A percentile compares a stretch with the other conserved stretches of the same genome.
phyloP scores from a whole-genome alignment of 2,797 vertebrate genomes.

The Xyrichtys novacula region DNA sequence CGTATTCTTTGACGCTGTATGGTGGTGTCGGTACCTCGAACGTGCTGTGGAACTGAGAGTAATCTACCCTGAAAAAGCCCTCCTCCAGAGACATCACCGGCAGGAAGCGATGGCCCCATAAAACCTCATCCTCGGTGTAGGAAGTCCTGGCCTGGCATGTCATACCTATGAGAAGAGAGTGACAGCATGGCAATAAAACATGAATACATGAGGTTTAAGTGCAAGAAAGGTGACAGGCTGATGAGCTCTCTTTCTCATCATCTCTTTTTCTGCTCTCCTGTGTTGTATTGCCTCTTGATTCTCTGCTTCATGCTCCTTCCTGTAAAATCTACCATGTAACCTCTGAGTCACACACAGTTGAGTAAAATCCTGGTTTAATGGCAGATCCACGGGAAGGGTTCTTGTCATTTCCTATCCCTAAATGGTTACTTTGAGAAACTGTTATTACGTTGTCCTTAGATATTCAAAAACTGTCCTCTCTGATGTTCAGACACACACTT shows the following conservation, averaged over 20 bases:
- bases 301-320: conserved; percentile 7
- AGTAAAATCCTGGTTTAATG: conserved; percentile 24
- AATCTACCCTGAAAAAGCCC: conserved; percentile 92
- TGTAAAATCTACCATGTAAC: conserved; percentile 15
- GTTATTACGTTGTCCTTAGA: not conserved
- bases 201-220: conserved; percentile 14
- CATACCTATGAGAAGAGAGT: conserved; percentile 85
- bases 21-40: conserved; percentile 91
- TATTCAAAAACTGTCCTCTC: not conserved
- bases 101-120: conserved; percentile 93
- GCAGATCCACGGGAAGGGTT: conserved; percentile 7
- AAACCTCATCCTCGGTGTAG: conserved; percentile 92
- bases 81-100: conserved; percentile 93
- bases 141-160: conserved; percentile 93
- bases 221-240: conserved; percentile 26
- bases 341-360: conserved; percentile 23
- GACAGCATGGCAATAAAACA: conserved; percentile 2
- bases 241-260: conserved; percentile 19
- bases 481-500: conserved; percentile 14
- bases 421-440: conserved; percentile 7
- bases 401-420: conserved; percentile 11
- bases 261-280: conserved; percentile 14
- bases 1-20: conserved; percentile 90
- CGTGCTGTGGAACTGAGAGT: conserved; percentile 92
- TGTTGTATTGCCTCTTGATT: conserved; percentile 22